These are phyloP conservation scores for Hystrix brachyura DNA, from an alignment of 2,113 vertebrate species.

Conservation along the genomic window DNA sequence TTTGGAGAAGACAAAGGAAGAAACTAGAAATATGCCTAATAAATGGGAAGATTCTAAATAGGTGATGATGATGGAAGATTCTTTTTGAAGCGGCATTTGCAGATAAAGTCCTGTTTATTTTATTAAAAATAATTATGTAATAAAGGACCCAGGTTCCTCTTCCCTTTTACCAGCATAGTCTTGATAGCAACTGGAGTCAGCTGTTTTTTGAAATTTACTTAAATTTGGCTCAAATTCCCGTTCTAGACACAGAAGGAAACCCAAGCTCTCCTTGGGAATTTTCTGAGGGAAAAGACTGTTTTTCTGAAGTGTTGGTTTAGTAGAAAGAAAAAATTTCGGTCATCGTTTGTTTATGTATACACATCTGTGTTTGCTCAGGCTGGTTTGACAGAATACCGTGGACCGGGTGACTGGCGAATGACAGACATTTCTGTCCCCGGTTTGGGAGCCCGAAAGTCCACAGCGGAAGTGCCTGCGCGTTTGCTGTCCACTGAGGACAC, in stretches of 20 bases:
- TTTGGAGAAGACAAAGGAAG: constrained; percentile 7
- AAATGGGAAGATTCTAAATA: not conserved
- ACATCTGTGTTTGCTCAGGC: not conserved
- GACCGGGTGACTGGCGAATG: not conserved
- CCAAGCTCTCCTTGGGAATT: too few species aligned
- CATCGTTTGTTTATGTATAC: not conserved
- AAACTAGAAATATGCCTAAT: not conserved
- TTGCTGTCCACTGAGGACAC: too few species aligned
- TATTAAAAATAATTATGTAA: not conserved
- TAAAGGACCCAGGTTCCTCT: not conserved
- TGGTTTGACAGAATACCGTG: not conserved
- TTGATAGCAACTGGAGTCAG: not conserved
- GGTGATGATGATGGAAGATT: not conserved
- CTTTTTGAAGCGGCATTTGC: not conserved
- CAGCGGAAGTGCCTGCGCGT: too few species aligned
- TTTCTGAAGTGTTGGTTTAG: not conserved
- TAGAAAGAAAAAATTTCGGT: not conserved
- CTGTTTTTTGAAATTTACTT: not conserved
- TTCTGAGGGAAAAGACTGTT: not conserved
- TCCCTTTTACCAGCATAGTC: not conserved
- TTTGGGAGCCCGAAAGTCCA: too few species aligned
- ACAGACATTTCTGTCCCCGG: too few species aligned
- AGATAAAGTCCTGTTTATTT: not conserved
- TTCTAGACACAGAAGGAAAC: not conserved
- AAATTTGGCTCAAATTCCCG: not conserved